Conservation (phyloP, 1,140 invertebrate genomes). For the Drosophila prosaltans region DNA sequence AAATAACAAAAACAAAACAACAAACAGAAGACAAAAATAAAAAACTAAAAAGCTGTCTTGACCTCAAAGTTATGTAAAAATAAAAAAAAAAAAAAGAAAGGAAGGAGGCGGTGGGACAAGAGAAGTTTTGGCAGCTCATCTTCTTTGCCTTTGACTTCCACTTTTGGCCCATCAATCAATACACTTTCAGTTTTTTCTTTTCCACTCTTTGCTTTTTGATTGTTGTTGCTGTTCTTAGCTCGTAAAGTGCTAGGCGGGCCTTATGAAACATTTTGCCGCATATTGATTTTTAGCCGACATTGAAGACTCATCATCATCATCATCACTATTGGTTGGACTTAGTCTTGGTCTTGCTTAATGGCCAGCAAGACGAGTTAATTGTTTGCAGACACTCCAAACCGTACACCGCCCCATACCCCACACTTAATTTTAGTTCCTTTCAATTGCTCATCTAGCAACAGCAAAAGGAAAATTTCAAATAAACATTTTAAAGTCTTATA, state of each 20-base stretch:
- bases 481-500: constrained; percentile 4
- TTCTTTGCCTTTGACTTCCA: constrained; percentile 48
- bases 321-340: constrained; percentile 9
- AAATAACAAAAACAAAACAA: not conserved
- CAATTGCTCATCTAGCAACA: not conserved
- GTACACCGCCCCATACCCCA: constrained; percentile 46
- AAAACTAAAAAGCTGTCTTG: constrained; percentile 39
- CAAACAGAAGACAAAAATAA: constrained; percentile 17
- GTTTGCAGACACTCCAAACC: constrained; percentile 41
- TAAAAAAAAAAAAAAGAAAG: too few species aligned
- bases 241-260: constrained; percentile 53
- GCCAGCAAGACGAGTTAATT: constrained; percentile 75
- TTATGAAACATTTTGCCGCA: constrained; percentile 28
- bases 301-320: constrained; percentile 13
- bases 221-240: constrained; percentile 16
- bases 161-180: constrained; percentile 76
- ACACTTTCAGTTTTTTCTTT: constrained; percentile 82
- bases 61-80: constrained; percentile 50
- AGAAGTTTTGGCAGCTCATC: constrained; percentile 32
- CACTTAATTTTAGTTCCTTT: constrained; percentile 3
- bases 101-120: constrained; percentile 3
- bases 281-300: constrained; percentile 60
- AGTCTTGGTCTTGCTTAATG: constrained; percentile 47
- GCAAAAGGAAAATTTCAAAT: not conserved
- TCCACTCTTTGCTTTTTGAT: not conserved